phyloP scores from a whole-genome alignment of 1,140 invertebrate species.

The Trinorchestia longiramus region DNA sequence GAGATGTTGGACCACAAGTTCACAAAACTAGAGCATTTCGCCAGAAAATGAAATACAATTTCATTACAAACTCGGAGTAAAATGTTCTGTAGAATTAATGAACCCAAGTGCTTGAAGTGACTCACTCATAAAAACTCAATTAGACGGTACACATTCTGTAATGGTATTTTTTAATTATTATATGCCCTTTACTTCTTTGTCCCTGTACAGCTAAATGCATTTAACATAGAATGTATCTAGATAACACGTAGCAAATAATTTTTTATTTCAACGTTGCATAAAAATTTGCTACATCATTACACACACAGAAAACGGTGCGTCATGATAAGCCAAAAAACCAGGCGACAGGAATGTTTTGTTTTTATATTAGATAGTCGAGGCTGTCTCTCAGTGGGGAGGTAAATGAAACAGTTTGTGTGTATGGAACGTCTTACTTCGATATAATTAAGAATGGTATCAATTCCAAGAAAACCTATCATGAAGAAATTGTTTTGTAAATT shows the following conservation, averaged over 20 bases:
- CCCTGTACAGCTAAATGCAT: background rate
- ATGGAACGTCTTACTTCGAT: background rate
- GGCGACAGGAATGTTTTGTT: background rate
- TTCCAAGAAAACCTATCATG: too few species aligned
- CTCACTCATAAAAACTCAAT: background rate
- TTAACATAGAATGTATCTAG: background rate
- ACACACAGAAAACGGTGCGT: background rate
- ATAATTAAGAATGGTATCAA: background rate
- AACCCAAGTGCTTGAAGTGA: too few species aligned
- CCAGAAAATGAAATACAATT: background rate
- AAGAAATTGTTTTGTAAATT: too few species aligned
- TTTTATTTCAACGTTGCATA: background rate
- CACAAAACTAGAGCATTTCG: background rate
- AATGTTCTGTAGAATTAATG: too few species aligned
- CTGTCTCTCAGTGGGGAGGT: background rate
- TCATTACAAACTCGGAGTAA: background rate
- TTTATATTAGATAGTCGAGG: background rate
- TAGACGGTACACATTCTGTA: background rate
- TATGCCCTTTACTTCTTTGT: background rate
- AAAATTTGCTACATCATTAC: background rate
- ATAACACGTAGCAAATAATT: background rate
- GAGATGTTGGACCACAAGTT: background rate
- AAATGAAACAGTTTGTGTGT: background rate
- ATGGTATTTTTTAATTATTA: background rate
- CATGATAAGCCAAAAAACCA: background rate